Evolutionary conservation across 2,888 invertebrate species (phyloP), one percentile per base, ranked within the genome.

Genomic region (Eubasilissa splendida): DNA sequence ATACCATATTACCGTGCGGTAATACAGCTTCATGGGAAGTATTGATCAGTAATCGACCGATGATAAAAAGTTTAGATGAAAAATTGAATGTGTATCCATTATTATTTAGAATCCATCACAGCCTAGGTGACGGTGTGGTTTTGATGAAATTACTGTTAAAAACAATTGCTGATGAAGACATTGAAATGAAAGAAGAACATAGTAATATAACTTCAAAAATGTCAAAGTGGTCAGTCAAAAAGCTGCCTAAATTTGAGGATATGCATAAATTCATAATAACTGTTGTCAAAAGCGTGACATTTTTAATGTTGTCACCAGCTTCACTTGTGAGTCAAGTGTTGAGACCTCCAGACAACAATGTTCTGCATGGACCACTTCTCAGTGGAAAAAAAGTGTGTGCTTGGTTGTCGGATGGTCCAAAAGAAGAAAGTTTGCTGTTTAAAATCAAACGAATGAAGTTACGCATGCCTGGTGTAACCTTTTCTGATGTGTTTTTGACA

Each of bases 21-120:
- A 88, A 91, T 80, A 86, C 88, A 54, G 88, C 89, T 0, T 86
- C 90, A 1, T 92, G 92, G 88, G 90, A 92, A 86, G 89, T 92
- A 76, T 85, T 91, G 58, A 86, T 92, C 2, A 89, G 87, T 4
- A 82, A 84, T 58, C 84, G 85, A 73, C 84, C 85, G 0, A 81
- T 85, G 11, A 70, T 84, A 77, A 74, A 81, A 82, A 77, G 77
- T 79, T 83, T 82, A 86, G 83, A 85, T 85, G 85, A 79, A 85
- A 60, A 76, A 68, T 9, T 53, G 63, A 68, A 84, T 60, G 82
- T 87, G 80, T 86, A 88, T 86, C 90, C 90, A 1, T 86, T 92
- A 54, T 85, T 92, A 79, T 90, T 92, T 83, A 88, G 91, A 80
- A 87, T 92, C 76, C 92, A 92, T 85, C 92, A 92, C 85, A 87